Evolutionary conservation across 2,113 vertebrate species (phyloP).

Genomic region (Glareola pratincola): DNA sequence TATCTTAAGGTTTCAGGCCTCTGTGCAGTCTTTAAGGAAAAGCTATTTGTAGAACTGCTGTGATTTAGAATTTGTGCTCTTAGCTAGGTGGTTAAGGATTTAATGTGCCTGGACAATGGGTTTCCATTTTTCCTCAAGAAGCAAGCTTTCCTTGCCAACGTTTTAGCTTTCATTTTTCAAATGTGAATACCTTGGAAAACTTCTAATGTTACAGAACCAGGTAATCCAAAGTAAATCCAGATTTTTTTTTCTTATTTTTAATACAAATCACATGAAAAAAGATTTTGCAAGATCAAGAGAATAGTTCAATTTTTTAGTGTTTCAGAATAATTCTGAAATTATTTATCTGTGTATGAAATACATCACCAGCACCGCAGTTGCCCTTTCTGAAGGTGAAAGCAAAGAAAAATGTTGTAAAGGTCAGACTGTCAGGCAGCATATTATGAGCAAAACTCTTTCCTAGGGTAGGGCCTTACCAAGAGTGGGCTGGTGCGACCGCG

Average conservation of each 20-base stretch:
- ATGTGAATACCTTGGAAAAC: background rate
- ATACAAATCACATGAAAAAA: background rate
- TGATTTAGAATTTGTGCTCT: background rate
- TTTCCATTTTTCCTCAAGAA: background rate
- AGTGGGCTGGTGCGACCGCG: slow-evolving; percentile 13
- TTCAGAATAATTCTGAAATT: background rate
- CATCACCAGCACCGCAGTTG: background rate
- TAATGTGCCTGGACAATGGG: background rate
- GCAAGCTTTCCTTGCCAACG: background rate
- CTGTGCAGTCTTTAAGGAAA: background rate
- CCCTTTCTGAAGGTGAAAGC: background rate
- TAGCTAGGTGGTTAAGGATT: background rate
- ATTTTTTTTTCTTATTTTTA: background rate
- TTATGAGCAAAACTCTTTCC: slow-evolving; percentile 18
- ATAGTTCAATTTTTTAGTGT: background rate
- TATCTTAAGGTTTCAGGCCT: background rate
- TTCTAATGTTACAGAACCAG: background rate
- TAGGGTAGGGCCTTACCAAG: background rate
- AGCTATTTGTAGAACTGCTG: background rate
- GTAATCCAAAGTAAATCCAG: background rate
- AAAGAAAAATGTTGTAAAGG: slow-evolving; percentile 34
- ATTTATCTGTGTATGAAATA: background rate
- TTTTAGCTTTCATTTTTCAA: background rate
- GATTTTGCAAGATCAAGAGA: background rate
- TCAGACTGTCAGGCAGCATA: background rate